Evolutionary conservation across 2,888 invertebrate genomes (phyloP).

Genomic region (Spodoptera exigua): DNA sequence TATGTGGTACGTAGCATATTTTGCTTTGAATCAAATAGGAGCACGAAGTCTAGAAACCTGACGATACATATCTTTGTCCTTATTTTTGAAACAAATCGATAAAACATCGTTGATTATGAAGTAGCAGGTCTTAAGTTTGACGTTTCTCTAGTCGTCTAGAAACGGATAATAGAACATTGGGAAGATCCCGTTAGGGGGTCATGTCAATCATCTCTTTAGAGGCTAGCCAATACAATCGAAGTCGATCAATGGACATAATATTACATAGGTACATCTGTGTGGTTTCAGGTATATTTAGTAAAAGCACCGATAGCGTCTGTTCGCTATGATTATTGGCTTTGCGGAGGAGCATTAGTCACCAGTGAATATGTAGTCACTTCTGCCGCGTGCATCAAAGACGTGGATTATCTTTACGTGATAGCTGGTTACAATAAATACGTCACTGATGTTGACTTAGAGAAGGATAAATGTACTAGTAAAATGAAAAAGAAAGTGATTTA

Average conservation of each 20-base stretch:
- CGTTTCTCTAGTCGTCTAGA: no score
- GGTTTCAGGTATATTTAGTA: slow-evolving; percentile 59
- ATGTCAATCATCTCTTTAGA: no score
- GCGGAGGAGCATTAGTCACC: slow-evolving; percentile 64
- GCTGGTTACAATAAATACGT: slow-evolving; percentile 68
- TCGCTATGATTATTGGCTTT: slow-evolving; percentile 62
- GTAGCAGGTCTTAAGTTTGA: no score
- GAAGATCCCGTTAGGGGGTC: no score
- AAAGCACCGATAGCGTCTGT: slow-evolving; percentile 46
- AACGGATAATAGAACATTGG: no score
- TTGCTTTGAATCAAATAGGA: no score
- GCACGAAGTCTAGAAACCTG: no score
- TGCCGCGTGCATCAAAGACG: slow-evolving; percentile 67
- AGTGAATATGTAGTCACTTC: slow-evolving; percentile 59
- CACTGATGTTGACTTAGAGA: slow-evolving; percentile 41
- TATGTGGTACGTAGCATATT: slow-evolving; percentile 46
- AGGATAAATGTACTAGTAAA: slow-evolving; percentile 62
- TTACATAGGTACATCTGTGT: not conserved
- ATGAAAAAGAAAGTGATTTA: slow-evolving; percentile 64
- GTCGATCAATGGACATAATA: not conserved
- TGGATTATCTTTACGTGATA: slow-evolving; percentile 62
- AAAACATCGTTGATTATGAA: no score
- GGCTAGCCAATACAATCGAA: no score
- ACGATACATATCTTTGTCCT: no score
- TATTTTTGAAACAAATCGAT: no score